phyloP scores from a whole-genome alignment of 2,888 invertebrate species.

The Cantharis rustica region DNA sequence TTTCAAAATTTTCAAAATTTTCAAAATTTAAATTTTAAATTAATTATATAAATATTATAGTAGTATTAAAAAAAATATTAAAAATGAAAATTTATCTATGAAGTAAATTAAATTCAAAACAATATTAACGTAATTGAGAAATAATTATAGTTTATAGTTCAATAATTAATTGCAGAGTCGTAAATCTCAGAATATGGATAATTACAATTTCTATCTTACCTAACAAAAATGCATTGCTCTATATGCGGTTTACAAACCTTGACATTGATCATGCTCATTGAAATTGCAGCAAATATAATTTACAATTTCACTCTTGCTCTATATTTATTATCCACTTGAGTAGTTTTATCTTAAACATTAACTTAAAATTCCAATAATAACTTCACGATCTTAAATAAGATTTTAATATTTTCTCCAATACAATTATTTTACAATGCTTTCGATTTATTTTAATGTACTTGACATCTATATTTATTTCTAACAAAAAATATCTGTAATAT shows the following conservation, averaged over 20 bases:
- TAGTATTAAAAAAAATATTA: no score
- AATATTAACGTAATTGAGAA: background rate
- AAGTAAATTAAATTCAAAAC: background rate
- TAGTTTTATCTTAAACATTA: background rate
- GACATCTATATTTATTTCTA: background rate
- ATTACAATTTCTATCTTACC: background rate
- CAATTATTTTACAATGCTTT: slow-evolving; percentile 3
- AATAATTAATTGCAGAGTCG: background rate
- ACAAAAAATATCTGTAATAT: background rate
- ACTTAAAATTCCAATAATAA: slow-evolving; percentile 13
- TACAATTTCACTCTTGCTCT: slow-evolving; percentile 23
- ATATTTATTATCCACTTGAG: slow-evolving; percentile 21
- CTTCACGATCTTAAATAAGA: slow-evolving; percentile 10
- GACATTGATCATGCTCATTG: slow-evolving; percentile 18
- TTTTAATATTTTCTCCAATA: slow-evolving; percentile 6
- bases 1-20: no score
- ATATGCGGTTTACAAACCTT: slow-evolving; percentile 11
- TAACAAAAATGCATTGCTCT: slow-evolving; percentile 9
- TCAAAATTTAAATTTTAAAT: background rate
- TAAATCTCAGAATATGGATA: background rate
- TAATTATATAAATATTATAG: background rate
- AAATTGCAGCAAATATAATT: slow-evolving; percentile 10
- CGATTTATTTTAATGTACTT: background rate
- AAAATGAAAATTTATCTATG: background rate
- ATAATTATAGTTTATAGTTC: background rate